phyloP scores from a whole-genome alignment of 2,113 vertebrate species.

The Dicerorhinus sumatrensis region DNA sequence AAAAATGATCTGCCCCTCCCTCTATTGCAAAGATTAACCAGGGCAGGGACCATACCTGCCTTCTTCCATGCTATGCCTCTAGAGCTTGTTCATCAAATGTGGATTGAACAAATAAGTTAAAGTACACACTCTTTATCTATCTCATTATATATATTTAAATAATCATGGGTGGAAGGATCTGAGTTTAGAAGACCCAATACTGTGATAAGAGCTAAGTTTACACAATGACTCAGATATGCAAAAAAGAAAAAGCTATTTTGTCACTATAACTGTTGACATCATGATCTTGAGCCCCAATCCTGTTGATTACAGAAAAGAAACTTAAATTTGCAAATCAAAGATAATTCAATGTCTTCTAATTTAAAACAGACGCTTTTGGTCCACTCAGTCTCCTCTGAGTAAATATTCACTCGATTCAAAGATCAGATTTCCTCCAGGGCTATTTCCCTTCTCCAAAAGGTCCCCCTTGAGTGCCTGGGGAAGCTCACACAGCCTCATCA shows the following conservation, averaged over 20 bases:
- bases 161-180: background rate
- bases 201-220: background rate
- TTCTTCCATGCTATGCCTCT: background rate
- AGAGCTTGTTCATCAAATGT: background rate
- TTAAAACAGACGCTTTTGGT: background rate
- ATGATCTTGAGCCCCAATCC: background rate
- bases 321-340: background rate
- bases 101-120: background rate
- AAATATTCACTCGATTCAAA: background rate
- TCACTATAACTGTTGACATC: background rate
- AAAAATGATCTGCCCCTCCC: background rate
- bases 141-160: background rate
- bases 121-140: background rate
- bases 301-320: background rate
- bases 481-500: background rate
- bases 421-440: background rate
- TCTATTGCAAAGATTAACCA: background rate
- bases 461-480: rapidly evolving
- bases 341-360: background rate
- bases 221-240: background rate
- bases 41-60: background rate
- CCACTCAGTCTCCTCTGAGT: background rate
- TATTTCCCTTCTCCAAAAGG: background rate
- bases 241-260: background rate
- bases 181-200: background rate